Base-by-base conservation (phyloP, 2,797 vertebrate genomes). In the Dromococcyx pavoninus region DNA sequence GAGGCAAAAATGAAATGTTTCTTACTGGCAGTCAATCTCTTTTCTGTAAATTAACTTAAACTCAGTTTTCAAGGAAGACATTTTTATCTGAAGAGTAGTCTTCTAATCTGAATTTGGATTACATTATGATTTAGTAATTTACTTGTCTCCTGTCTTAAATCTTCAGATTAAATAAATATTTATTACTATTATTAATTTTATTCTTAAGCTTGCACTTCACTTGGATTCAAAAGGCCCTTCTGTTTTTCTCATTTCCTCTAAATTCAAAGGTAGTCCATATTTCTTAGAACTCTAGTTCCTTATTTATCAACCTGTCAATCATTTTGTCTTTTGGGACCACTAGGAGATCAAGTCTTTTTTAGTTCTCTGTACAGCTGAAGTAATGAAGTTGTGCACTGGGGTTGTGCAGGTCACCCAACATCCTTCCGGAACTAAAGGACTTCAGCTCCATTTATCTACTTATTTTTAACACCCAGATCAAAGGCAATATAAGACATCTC, bases 391-490 rank as follows among this genome's bases (percentile, higher is more conserved):
- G 75, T 91, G 50, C 37, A 80, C 50, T 51, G 46, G 16, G 18
- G 27, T 43, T 89, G 27, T 69, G 28, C 43, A 65, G 88, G 81
- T 92, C 83, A 87, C 11, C 77, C 80, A 70, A 50, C 80, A 81
- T 93, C 83, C 69, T 94, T 93, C 82, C 2, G 1, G 65, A 92
- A 70, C 72, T 64, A 62, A 89, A 84, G 60, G 10, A 32, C 23
- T 88, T 89, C 17, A 86, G 22, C 39, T 66, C 57, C 67, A 84
- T 95, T 95, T 88, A 86, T 88, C 80, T 91, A 65, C 51, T 85
- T 96, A 93, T 94, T 89, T 96, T 95, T 91, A 94, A 82, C 65
- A 71, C 37, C 37, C 7, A 80, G 65, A 86, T 94, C 64, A 88
- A 95, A 94, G 83, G 44, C 28, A 82, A 41, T 85, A 56, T 57